Evolutionary conservation across 2,797 vertebrate species (phyloP), one percentile per base, ranked within the genome.

Genomic region (Anguilla marmorata): DNA sequence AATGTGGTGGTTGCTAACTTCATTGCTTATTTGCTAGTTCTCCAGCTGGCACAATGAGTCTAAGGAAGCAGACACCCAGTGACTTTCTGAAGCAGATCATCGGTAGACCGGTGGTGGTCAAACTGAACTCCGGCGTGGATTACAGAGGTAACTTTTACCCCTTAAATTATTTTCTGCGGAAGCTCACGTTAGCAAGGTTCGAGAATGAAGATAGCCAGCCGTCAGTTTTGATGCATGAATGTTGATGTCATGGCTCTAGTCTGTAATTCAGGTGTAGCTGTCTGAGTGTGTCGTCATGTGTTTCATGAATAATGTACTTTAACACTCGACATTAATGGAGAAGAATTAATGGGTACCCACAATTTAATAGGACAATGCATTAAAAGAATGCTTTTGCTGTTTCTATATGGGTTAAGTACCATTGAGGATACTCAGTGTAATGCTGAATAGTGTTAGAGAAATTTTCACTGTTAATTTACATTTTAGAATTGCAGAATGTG

Each of bases 1-100:
- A 69, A 5, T 16, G 11, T 30, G 27, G 19, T 4, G 33, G 14
- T 79, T 14, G 14, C 33, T 82, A 8, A 48, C 5, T 37, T 12
- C 3, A 48, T 45, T 11, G 19, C 0, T 50, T 27, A 5, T 69
- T n/a, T 41, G 52, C 8, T 85, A 11, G 19, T 21, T 63, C 54
- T 60, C 85, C 91, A 88, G 90, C 83, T 88, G 63, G 56, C 91
- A 97, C 89, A 90, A 99, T 99, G 99, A 99, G 99, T 93, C 94
- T 99, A 27, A 96, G 99, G 79, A 99, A 99, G 90, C 99, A 99
- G 93, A 99, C 98, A 7, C 99, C 98, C 0, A 99, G 98, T 90
- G 99, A 99, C 94, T 99, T 99, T 90, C 94, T 99, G 90, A 99
- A 99, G 95, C 99, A 99, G 94, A 99, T 99, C 80, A 99, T 99